Evolutionary conservation across 2,888 invertebrate species (phyloP).

Genomic region (Bembecia ichneumoniformis): DNA sequence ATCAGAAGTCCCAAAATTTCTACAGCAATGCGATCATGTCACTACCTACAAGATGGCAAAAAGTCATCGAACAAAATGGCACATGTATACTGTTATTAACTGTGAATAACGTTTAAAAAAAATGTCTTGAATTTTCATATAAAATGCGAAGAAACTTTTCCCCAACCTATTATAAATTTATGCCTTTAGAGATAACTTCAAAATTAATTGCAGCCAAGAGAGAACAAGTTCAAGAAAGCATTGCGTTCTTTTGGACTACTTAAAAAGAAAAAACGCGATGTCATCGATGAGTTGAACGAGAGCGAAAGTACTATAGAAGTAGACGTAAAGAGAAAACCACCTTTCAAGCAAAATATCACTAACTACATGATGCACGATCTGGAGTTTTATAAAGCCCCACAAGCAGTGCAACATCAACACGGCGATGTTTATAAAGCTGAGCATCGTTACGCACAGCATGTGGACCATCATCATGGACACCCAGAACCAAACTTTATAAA

Average conservation of each 20-base stretch:
- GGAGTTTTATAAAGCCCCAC: conserved; percentile 37
- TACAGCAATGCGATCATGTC: too few relatives aligned
- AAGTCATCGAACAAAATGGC: too few relatives aligned
- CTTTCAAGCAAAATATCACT: conserved; percentile 40
- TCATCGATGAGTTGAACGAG: conserved; percentile 43
- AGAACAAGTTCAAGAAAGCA: conserved; percentile 34
- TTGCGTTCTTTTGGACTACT: conserved; percentile 38
- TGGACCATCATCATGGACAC: neutral
- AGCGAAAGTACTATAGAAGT: conserved; percentile 34
- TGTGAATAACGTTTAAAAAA: conserved; percentile 18
- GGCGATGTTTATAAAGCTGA: conserved; percentile 1
- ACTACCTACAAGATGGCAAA: too few relatives aligned
- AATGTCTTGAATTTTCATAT: too few relatives aligned
- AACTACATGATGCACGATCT: conserved; percentile 46
- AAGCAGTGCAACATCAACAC: conserved; percentile 15
- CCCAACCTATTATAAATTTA: conserved; percentile 1
- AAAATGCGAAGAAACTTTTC: too few relatives aligned
- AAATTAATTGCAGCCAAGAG: conserved; percentile 1
- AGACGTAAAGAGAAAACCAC: conserved; percentile 23
- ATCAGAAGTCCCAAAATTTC: too few relatives aligned
- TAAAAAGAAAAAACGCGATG: conserved; percentile 36
- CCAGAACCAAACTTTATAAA: too few relatives aligned
- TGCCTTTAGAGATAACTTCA: conserved; percentile 29
- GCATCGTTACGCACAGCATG: neutral
- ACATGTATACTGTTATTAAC: too few relatives aligned